Conservation (phyloP, 2,113 vertebrate species). For the Hucho hucho region DNA sequence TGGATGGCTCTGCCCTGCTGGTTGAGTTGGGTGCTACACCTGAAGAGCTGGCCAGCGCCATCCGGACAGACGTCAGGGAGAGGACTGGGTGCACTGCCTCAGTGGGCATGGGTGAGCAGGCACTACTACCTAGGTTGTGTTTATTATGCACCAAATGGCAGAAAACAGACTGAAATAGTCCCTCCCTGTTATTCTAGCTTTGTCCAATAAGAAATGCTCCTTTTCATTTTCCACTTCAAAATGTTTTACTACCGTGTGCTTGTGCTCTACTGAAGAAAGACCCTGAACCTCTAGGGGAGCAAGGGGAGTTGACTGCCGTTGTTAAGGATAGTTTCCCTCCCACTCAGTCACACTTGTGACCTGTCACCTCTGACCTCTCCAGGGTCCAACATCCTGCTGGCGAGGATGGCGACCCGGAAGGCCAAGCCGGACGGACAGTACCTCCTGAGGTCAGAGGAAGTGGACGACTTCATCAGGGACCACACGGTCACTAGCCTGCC, state of each 20-base stretch:
- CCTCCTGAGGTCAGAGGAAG: slow-evolving; percentile 89
- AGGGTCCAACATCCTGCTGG: slow-evolving; percentile 98
- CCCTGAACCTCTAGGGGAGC: too few species aligned
- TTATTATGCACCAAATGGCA: too few species aligned
- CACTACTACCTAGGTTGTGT: too few species aligned
- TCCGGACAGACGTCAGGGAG: slow-evolving; percentile 87
- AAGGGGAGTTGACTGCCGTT: too few species aligned
- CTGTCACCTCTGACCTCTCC: slow-evolving; percentile 19
- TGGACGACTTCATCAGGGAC: slow-evolving; percentile 95
- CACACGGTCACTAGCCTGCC: slow-evolving; percentile 89
- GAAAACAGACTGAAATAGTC: too few species aligned
- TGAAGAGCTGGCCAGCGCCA: slow-evolving; percentile 84
- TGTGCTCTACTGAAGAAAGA: too few species aligned
- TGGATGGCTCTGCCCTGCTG: slow-evolving; percentile 89
- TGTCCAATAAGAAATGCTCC: too few species aligned
- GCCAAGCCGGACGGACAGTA: slow-evolving; percentile 95
- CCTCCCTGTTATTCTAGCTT: too few species aligned
- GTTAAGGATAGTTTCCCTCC: too few species aligned
- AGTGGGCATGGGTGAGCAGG: slow-evolving; percentile 87
- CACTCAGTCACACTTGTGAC: too few species aligned
- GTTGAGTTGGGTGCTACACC: slow-evolving; percentile 82
- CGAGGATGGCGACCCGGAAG: slow-evolving; percentile 91
- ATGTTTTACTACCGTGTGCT: too few species aligned
- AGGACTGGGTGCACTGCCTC: slow-evolving; percentile 92
- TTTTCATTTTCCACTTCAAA: too few species aligned